These are phyloP conservation scores for Cladopsammia gracilis DNA, from an alignment of 64 coral and sea anemone species.

Conservation along the genomic window DNA sequence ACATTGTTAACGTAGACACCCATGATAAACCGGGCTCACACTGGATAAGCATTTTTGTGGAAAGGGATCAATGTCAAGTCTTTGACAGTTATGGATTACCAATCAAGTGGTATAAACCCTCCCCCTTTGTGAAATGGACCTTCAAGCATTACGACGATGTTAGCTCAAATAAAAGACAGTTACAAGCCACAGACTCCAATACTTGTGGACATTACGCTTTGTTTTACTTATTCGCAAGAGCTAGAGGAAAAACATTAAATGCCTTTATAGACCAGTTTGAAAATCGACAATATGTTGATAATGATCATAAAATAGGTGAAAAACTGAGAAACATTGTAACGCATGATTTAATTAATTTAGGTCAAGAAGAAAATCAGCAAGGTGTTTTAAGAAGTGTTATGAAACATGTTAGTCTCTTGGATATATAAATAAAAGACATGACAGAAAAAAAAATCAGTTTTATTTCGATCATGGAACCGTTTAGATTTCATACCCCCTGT, in stretches of 20 bases:
- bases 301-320: background rate
- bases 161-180: background rate
- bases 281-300: background rate
- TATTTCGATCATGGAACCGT: background rate
- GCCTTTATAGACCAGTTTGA: background rate
- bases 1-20: background rate
- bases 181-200: background rate
- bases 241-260: background rate
- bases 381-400: too few species aligned
- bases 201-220: background rate
- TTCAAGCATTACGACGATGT: background rate
- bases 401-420: too few species aligned
- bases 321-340: too few species aligned
- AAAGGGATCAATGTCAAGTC: background rate
- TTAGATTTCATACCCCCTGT: conserved; percentile 14
- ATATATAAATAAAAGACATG: too few species aligned
- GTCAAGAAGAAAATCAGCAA: too few species aligned
- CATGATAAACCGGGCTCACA: background rate
- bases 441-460: too few species aligned
- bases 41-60: background rate
- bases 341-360: too few species aligned
- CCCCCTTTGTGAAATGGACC: background rate
- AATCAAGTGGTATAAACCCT: background rate
- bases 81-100: background rate
- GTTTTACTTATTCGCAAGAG: background rate